phyloP scores from a whole-genome alignment of 2,113 vertebrate genomes.

The Trogon surrucura region DNA sequence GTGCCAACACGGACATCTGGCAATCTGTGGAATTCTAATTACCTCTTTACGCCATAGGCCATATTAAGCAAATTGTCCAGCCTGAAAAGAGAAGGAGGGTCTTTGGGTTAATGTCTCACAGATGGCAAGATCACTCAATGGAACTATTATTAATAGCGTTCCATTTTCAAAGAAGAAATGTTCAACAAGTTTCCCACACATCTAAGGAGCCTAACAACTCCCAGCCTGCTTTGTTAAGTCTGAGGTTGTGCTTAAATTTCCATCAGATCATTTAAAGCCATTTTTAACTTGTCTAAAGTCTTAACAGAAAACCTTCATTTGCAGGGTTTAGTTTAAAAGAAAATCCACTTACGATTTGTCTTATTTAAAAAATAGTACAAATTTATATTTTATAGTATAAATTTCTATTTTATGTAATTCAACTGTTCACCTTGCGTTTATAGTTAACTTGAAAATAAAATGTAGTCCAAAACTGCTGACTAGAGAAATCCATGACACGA shows the following conservation, averaged over 20 bases:
- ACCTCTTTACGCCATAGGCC: conserved; percentile 99
- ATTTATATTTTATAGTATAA: neutral
- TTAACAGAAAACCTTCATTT: conserved; percentile 31
- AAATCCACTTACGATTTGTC: neutral
- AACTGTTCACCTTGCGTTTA: conserved; percentile 18
- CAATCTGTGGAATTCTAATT: conserved; percentile 99
- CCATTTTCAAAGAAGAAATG: conserved; percentile 85
- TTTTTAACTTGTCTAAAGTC: neutral
- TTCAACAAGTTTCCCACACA: conserved; percentile 79
- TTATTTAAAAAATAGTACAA: neutral
- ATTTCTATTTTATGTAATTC: neutral
- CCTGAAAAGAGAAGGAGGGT: conserved; percentile 99
- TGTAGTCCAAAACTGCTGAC: neutral
- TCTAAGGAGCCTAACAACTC: conserved; percentile 71
- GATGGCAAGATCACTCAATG: conserved; percentile 99
- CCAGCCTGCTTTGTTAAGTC: conserved; percentile 51
- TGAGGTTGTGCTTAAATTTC: conserved; percentile 31
- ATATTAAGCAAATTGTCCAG: conserved; percentile 99
- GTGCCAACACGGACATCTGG: conserved; percentile 99
- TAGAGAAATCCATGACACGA: neutral
- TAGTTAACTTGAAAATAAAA: conserved; percentile 37
- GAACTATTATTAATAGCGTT: conserved; percentile 96
- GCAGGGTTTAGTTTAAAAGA: neutral
- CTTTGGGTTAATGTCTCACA: conserved; percentile 99
- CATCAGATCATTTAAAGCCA: neutral